Evolutionary conservation across 2,888 invertebrate genomes (phyloP).

Genomic region (Stenichneumon culpator): DNA sequence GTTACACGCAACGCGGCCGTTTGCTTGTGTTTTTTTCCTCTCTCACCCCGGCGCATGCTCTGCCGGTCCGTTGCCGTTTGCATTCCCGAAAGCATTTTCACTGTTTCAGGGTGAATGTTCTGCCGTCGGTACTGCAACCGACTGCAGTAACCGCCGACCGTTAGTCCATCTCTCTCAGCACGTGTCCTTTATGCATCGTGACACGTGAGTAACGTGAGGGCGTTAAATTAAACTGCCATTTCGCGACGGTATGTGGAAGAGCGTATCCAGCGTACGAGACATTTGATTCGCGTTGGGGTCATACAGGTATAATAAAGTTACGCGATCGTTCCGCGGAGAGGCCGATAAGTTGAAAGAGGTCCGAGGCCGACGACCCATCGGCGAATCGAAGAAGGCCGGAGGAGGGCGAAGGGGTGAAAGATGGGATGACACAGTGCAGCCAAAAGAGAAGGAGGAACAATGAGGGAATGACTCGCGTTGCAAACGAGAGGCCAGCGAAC

Average conservation of each 20-base stretch:
- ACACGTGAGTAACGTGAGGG: slow-evolving; percentile 65
- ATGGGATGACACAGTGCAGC: not conserved
- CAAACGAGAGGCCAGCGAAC: slow-evolving; percentile 39
- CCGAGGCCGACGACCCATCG: slow-evolving; percentile 32
- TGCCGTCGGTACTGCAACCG: not conserved
- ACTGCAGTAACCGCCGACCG: not conserved
- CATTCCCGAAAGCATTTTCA: slow-evolving; percentile 13
- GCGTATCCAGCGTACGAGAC: slow-evolving; percentile 2
- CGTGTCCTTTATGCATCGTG: slow-evolving; percentile 44
- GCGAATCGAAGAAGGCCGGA: slow-evolving; percentile 11
- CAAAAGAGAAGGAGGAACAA: slow-evolving; percentile 17
- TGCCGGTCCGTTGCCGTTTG: not conserved
- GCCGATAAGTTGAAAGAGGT: slow-evolving; percentile 37
- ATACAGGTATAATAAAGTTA: not conserved
- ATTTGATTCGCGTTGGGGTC: not conserved
- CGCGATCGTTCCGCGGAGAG: slow-evolving; percentile 23
- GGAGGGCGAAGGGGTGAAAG: slow-evolving; percentile 3
- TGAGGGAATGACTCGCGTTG: slow-evolving; percentile 22
- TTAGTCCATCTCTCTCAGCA: slow-evolving; percentile 10
- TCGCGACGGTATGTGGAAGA: slow-evolving; percentile 19
- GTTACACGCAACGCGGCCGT: not conserved
- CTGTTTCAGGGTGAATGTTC: not conserved
- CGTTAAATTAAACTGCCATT: slow-evolving; percentile 68
- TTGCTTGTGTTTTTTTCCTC: not conserved
- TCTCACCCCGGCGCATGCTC: not conserved